Base-by-base conservation (phyloP, 2,113 vertebrate species). In the Rhombomys opimus region DNA sequence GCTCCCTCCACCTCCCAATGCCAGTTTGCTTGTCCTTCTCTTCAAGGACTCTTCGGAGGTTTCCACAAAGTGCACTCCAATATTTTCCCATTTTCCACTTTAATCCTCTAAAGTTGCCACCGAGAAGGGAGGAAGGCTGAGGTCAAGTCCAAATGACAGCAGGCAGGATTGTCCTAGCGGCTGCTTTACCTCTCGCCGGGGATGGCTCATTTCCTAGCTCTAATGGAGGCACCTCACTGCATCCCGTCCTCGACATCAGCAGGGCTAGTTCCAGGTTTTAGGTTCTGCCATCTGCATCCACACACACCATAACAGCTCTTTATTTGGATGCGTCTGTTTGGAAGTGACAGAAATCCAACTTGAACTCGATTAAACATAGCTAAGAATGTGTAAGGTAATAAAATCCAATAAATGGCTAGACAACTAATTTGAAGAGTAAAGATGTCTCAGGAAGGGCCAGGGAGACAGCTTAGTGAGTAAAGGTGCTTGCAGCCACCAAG, bases 271-370 rank as follows among this genome's bases (percentile, higher is more conserved):
- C 78, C 25, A 7, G 23, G 35, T 50, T 82, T 94, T 84, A 87
- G 41, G 59, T 38, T 46, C 88, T 76, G 27, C 93, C 12, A 5
- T 95, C 88, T 65, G 65, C 41, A 95, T 88, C 52, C 13, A 17
- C 59, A 38, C 32, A 50, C 7, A 87, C 1, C 20, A 18, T 27
- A 73, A 73, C 65, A 27, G 30, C 59, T 76, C 54, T 87, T 91
- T 73, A 63, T 59, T 93, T 91, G 35, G 70, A 94, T 84, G 84
- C 46, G 32, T 94, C 94, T 35, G 54, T 92, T 95, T 95, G 41
- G 57, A 97, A 96, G 52, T 92, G 85, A 88, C 90, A 95, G 90
- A 97, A 95, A 96, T 92, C 70, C 75, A 96, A 81, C 85, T 80
- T 87, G 90, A 97, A 93, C 81, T 89, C 92, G 70, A 90, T 76